Conservation (phyloP, 2,113 vertebrate genomes). For the Odocoileus virginianus region DNA sequence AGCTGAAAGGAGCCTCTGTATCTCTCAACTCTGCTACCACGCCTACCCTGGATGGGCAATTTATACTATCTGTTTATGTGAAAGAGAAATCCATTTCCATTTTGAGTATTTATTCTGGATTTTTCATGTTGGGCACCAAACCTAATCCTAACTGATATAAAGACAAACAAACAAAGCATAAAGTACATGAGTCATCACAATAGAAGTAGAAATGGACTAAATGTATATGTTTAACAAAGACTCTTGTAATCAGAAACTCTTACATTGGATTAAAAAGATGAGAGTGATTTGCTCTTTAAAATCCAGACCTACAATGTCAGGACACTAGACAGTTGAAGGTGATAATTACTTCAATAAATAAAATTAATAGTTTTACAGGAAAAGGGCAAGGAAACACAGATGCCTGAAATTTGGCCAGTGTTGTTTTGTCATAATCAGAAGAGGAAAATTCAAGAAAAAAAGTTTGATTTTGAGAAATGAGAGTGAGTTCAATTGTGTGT, state of each 20-base stretch:
- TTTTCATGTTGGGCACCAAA: neutral
- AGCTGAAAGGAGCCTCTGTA: neutral
- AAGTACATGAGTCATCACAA: neutral
- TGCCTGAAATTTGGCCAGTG: neutral
- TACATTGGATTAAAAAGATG: neutral
- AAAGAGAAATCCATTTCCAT: neutral
- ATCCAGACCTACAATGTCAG: neutral
- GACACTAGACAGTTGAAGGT: neutral
- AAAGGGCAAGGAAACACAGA: neutral
- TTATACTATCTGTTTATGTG: neutral
- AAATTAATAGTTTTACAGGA: neutral
- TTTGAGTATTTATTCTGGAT: neutral
- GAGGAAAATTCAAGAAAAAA: neutral
- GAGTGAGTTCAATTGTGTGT: neutral
- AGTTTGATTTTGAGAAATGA: neutral
- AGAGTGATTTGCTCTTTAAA: neutral
- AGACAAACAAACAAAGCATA: neutral
- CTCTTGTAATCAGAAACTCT: neutral
- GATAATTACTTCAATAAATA: neutral
- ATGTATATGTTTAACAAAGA: neutral
- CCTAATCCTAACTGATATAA: neutral
- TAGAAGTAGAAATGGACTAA: neutral
- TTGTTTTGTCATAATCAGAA: neutral
- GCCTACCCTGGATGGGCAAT: neutral
- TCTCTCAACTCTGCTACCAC: neutral